Evolutionary conservation across 2,797 vertebrate species (phyloP), one percentile per base, ranked within the genome.

Genomic region (Odontamblyopus lacepedii): DNA sequence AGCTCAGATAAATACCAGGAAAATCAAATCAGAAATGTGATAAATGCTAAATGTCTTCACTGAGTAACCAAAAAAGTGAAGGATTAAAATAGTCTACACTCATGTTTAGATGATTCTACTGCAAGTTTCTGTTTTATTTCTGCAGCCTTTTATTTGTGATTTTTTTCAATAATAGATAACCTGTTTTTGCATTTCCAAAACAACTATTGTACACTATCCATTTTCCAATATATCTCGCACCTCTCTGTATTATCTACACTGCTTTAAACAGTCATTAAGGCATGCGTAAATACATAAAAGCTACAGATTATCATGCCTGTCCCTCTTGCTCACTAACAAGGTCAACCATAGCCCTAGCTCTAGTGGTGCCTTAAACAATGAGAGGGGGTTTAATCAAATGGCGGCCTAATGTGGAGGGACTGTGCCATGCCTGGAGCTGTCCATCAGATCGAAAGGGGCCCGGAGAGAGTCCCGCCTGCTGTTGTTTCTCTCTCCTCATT

Each of bases 391-490:
- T 83, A 92, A 91, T 91, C 84, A 88, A 84, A 88, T 81, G 73
- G 86, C 87, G 81, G 79, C 72, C 85, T 86, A 84, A 85, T 89
- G 82, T 83, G 83, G 82, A 77, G 77, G 84, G 75, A 80, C 78
- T 84, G 84, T 90, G 83, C 84, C 79, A 89, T 88, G 89, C 90
- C 91, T 89, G 82, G 85, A 89, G 87, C 90, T 92, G 93, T 94
- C 93, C 89, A 92, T 95, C 92, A 93, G 89, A 92, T 87, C 84
- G 86, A 92, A 90, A 86, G 87, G 82, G 88, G 85, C 87, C 91
- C 90, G 89, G 84, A 89, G 92, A 93, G 92, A 87, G 90, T 91
- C 90, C 88, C 87, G 87, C 87, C 92, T 89, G 88, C 86, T 91
- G 88, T 91, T 92, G 88, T 87, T 92, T 86, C 92, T 90, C 88